Conservation (phyloP, 2,797 vertebrate genomes). For the Sebastes ruberrimus region DNA sequence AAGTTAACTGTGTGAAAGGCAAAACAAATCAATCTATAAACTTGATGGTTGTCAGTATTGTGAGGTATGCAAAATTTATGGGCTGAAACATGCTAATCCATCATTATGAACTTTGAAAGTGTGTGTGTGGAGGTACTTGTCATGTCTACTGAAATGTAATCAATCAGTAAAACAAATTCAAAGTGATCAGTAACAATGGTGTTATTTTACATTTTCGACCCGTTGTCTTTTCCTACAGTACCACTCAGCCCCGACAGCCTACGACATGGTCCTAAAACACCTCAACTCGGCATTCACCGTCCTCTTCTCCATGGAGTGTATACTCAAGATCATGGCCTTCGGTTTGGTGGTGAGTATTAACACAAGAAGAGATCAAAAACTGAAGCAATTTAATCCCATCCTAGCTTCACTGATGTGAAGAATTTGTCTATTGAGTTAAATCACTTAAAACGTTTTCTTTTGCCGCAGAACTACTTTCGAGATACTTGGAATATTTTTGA, state of each 20-base stretch:
- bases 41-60: not conserved
- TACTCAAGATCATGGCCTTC: conserved; percentile 97
- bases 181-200: not conserved
- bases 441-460: not conserved
- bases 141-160: not conserved
- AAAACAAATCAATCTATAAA: not conserved
- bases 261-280: conserved; percentile 94
- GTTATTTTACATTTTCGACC: not conserved
- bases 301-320: conserved; percentile 96
- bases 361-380: not conserved
- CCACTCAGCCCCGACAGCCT: conserved; percentile 93
- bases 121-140: not conserved
- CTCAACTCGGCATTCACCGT: conserved; percentile 97
- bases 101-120: not conserved
- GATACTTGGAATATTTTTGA: conserved; percentile 99
- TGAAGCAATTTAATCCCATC: not conserved
- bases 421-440: not conserved
- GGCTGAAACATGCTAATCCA: not conserved
- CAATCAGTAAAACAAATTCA: not conserved
- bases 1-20: not conserved
- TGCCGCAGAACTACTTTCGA: conserved; percentile 94
- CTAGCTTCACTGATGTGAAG: not conserved
- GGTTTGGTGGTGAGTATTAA: conserved; percentile 90
- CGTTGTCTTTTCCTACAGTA: conserved; percentile 80
- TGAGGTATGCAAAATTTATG: not conserved